Evolutionary conservation across 1,140 invertebrate species (phyloP).

Genomic region (Tribolium castaneum): DNA sequence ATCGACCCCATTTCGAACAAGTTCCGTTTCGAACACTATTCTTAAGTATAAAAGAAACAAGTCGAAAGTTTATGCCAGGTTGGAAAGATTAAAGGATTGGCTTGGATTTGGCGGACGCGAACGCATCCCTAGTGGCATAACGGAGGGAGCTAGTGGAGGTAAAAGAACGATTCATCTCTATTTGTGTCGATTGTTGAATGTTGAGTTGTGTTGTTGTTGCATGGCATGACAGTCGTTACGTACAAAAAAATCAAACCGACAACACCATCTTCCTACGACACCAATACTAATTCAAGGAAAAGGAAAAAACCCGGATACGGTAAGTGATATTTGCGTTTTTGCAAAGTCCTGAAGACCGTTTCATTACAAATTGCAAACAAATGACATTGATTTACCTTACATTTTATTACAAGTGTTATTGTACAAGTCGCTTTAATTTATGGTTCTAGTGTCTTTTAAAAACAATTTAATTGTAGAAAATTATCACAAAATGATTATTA

Average conservation of each 20-base stretch:
- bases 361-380: too few relatives aligned
- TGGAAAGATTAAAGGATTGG: slow-evolving; percentile 58
- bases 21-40: slow-evolving; percentile 51
- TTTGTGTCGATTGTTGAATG: slow-evolving; percentile 46
- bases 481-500: too few relatives aligned
- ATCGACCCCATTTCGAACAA: slow-evolving; percentile 54
- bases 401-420: too few relatives aligned
- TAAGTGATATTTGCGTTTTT: slow-evolving; percentile 57
- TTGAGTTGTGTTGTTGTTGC: slow-evolving; percentile 56
- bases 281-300: slow-evolving; percentile 70
- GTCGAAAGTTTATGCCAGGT: slow-evolving; percentile 60
- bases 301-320: slow-evolving; percentile 80
- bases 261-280: slow-evolving; percentile 43
- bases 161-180: slow-evolving; percentile 48
- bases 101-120: slow-evolving; percentile 56
- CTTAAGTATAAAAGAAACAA: slow-evolving; percentile 56
- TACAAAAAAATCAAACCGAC: slow-evolving; percentile 65
- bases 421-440: too few relatives aligned
- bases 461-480: too few relatives aligned
- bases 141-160: slow-evolving; percentile 59
- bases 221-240: slow-evolving; percentile 64
- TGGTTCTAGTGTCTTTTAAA: too few relatives aligned
- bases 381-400: too few relatives aligned
- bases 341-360: too few relatives aligned
- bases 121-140: slow-evolving; percentile 57